phyloP scores from a whole-genome alignment of 2,797 vertebrate genomes.

The Rhynchotus rufescens region DNA sequence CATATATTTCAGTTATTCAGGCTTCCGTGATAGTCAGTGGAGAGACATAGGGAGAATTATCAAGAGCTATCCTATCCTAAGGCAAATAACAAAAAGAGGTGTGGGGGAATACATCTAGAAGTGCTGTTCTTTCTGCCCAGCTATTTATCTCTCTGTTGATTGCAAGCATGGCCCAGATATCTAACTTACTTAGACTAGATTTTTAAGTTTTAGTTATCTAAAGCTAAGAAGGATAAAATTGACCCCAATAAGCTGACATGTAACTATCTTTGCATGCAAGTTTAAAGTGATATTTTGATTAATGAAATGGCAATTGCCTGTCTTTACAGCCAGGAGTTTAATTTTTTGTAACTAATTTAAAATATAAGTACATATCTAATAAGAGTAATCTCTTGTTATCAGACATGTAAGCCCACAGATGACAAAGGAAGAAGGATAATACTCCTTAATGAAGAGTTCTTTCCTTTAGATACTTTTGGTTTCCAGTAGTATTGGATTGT shows the following conservation, averaged over 20 bases:
- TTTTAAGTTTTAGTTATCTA: not conserved
- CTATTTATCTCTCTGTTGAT: not conserved
- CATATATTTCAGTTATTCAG: not conserved
- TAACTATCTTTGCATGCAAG: not conserved
- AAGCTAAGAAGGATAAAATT: not conserved
- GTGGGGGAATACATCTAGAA: not conserved
- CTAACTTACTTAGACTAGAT: not conserved
- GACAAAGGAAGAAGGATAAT: conserved; percentile 5
- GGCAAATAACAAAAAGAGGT: not conserved
- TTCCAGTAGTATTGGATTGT: not conserved
- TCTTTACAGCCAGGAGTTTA: not conserved
- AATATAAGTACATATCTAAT: not conserved
- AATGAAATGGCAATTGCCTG: not conserved
- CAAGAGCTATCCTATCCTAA: rapidly evolving
- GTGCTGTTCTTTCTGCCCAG: not conserved
- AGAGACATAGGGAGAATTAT: not conserved
- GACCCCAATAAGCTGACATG: not conserved
- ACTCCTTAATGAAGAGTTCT: not conserved
- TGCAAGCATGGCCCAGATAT: not conserved
- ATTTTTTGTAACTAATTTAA: not conserved
- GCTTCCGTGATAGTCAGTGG: not conserved
- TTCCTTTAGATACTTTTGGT: not conserved
- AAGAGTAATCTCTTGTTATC: not conserved
- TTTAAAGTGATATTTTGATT: conserved; percentile 1
- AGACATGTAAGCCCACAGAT: not conserved